These are phyloP conservation scores for Mola mola DNA, from an alignment of 2,113 vertebrate genomes.

Conservation along the genomic window DNA sequence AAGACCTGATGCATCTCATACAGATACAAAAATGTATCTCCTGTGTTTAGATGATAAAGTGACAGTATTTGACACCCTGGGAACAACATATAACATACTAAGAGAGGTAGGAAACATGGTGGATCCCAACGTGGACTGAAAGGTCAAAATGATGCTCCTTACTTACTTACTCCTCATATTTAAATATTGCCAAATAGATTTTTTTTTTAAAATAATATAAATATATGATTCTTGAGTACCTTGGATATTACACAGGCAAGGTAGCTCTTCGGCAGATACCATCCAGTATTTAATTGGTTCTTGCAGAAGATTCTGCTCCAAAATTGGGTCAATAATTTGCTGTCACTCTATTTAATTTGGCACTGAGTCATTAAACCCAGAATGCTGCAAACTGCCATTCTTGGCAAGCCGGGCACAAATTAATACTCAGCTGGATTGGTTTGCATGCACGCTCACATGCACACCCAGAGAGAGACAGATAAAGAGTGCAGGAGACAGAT, in stretches of 20 bases:
- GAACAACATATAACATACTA: no score
- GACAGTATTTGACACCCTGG: no score
- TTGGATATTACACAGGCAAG: constrained; percentile 12
- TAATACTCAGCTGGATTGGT: constrained; percentile 58
- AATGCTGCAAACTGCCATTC: constrained; percentile 43
- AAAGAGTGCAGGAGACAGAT: constrained; percentile 34
- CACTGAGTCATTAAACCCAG: constrained; percentile 61
- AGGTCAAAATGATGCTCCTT: no score
- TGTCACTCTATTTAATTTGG: constrained; percentile 71
- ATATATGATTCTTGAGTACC: constrained; percentile 18
- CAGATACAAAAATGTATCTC: no score
- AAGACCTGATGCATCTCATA: no score
- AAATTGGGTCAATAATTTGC: constrained; percentile 76
- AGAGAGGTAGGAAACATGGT: no score
- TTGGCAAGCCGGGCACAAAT: constrained; percentile 54
- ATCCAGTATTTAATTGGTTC: constrained; percentile 47
- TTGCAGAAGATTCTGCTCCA: constrained; percentile 34
- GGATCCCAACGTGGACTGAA: no score
- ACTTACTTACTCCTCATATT: no score
- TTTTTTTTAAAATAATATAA: no score
- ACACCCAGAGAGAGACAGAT: constrained; percentile 14
- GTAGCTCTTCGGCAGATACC: constrained; percentile 40
- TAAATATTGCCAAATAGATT: no score
- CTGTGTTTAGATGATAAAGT: no score
- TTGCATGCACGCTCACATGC: constrained; percentile 8